phyloP scores from a whole-genome alignment of 2,888 invertebrate genomes.

The Lampropteryx suffumata region DNA sequence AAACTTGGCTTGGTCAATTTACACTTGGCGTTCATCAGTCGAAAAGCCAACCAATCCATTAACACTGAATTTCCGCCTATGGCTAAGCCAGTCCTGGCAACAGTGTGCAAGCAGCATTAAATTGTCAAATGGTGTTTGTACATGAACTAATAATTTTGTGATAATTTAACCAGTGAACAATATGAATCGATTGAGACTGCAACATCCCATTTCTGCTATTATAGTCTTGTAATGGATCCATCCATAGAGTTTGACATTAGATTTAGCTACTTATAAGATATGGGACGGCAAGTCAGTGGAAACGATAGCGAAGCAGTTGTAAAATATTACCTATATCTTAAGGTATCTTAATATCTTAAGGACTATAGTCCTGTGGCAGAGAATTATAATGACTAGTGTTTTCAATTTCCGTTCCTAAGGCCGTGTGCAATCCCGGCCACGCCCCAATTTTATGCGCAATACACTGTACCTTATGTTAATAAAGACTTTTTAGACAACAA shows the following conservation, averaged over 20 bases:
- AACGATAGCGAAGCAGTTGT: neutral
- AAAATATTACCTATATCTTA: too few relatives aligned
- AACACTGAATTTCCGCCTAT: neutral
- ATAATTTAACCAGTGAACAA: constrained; percentile 67
- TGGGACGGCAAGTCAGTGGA: constrained; percentile 5
- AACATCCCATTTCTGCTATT: constrained; percentile 57
- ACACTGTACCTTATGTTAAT: too few relatives aligned
- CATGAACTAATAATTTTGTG: constrained; percentile 47
- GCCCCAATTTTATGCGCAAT: too few relatives aligned
- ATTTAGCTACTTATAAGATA: constrained; percentile 50
- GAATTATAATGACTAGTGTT: too few relatives aligned
- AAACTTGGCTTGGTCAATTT: neutral
- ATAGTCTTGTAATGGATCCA: constrained; percentile 67
- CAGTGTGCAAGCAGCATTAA: neutral
- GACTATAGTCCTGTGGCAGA: too few relatives aligned
- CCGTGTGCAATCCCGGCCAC: too few relatives aligned
- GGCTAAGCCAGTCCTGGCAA: neutral
- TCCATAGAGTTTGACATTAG: constrained; percentile 68
- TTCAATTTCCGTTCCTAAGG: too few relatives aligned
- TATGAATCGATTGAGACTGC: constrained; percentile 59
- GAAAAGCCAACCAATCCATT: neutral
- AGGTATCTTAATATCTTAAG: too few relatives aligned
- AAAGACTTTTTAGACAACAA: too few relatives aligned
- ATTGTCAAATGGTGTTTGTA: too few relatives aligned
- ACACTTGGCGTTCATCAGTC: neutral